Evolutionary conservation across 2,888 invertebrate species (phyloP), one percentile per base, ranked within the genome.

Genomic region (Melinopterus prodromus): DNA sequence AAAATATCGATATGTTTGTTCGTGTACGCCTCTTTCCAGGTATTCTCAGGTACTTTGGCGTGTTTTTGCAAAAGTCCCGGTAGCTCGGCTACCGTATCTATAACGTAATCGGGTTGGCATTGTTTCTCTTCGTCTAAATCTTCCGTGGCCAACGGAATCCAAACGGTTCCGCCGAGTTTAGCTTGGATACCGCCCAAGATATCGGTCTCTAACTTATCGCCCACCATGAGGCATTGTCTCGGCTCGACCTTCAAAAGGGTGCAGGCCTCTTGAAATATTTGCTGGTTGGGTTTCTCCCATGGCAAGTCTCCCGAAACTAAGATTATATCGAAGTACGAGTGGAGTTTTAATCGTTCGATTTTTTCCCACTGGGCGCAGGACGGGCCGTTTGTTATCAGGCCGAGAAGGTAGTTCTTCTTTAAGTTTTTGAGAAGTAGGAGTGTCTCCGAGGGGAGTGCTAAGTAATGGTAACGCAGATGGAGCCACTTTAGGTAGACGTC

Each of bases 291-390:
- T 89, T 97, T 97, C 90, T 96, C 96, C 94, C 95, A 96, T 3
- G 95, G 94, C 85, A 95, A 90, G 90, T 97, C 97, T 16, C 95
- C 96, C 76, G 96, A 96, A 71, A 97, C 95, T 85, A 96, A 90
- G 86, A 96, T 92, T 85, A 94, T 92, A 90, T 96, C 95, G 89
- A 96, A 96, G 90, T 93, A 94, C 85, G 92, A 91, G 84, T 92
- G 91, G 72, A 96, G 91, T 78, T 93, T 92, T 83, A 96, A 91
- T 83, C 92, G 92, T 81, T 93, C 91, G 83, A 97, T 92, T 90
- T 97, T 97, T 90, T 97, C 97, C 96, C 97, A 96, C 89, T 97
- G 97, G 69, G 95, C 94, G 82, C 93, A 92, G 80, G 96, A 96
- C 12, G 96, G 95, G 76, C 97, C 97, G 89, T 97, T 97, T 84